Conservation (phyloP, 2,797 vertebrate species). For the Petrocephalus schoutedeni region DNA sequence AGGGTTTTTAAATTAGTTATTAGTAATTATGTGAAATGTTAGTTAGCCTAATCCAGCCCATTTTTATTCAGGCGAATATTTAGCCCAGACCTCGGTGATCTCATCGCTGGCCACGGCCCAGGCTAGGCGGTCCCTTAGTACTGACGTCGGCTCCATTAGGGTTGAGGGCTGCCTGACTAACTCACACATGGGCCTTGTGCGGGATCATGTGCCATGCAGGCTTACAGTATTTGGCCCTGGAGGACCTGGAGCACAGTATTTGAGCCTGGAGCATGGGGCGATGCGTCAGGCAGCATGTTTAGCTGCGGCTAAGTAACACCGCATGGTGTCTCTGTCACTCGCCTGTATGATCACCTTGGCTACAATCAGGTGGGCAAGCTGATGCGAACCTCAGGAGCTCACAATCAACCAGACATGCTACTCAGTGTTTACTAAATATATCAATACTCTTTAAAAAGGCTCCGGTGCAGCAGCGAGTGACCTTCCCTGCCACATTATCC, state of each 20-base stretch:
- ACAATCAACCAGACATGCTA: background rate
- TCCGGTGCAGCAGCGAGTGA: background rate
- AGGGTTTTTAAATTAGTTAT: too few species aligned
- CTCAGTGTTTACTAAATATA: background rate
- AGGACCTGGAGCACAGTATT: too few species aligned
- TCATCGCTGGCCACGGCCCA: too few species aligned
- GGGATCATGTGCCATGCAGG: background rate
- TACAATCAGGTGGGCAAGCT: background rate
- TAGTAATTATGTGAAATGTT: too few species aligned
- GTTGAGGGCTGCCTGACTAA: background rate
- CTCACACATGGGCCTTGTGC: background rate
- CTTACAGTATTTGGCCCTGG: background rate
- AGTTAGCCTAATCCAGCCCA: too few species aligned
- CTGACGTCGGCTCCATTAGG: background rate
- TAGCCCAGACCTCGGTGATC: too few species aligned
- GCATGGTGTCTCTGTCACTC: too few species aligned
- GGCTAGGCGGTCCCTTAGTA: background rate
- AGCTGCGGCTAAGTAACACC: too few species aligned
- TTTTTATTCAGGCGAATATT: too few species aligned
- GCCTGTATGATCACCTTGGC: background rate
- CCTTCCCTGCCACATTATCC: background rate
- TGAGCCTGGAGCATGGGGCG: too few species aligned
- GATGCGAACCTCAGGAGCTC: background rate
- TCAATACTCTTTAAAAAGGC: background rate
- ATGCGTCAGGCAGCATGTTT: too few species aligned